Conservation (phyloP, 2,113 vertebrate genomes). For the Xenus cinereus region DNA sequence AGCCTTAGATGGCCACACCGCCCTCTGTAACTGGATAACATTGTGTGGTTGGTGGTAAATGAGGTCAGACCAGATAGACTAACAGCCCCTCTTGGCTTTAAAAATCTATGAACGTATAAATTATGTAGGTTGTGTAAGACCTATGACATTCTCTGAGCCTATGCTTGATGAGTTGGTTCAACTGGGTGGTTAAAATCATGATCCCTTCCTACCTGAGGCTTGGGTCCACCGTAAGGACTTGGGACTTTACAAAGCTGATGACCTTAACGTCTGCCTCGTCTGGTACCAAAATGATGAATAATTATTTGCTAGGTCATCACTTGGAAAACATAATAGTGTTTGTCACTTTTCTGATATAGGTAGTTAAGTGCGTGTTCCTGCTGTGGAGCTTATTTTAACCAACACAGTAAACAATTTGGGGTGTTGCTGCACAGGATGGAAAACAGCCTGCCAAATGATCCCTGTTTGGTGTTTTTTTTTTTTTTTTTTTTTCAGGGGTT, state of each 20-base stretch:
- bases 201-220: not conserved
- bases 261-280: accelerated
- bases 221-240: not conserved
- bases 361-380: not conserved
- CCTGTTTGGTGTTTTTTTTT: not conserved
- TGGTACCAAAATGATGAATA: not conserved
- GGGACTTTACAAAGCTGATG: too few species aligned
- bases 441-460: not conserved
- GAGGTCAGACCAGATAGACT: not conserved
- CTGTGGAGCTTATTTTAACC: not conserved
- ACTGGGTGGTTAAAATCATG: not conserved
- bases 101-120: not conserved
- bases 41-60: not conserved
- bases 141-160: not conserved
- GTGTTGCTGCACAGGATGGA: not conserved
- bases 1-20: not conserved
- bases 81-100: not conserved
- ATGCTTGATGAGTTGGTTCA: not conserved
- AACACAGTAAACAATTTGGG: not conserved
- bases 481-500: not conserved
- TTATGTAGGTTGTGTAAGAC: not conserved
- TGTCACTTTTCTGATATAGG: not conserved
- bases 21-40: not conserved
- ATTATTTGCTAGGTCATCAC: not conserved
- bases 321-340: not conserved